Evolutionary conservation across 2,888 invertebrate species (phyloP), one percentile per base, ranked within the genome.

Genomic region (Caenorhabditis sp.): DNA sequence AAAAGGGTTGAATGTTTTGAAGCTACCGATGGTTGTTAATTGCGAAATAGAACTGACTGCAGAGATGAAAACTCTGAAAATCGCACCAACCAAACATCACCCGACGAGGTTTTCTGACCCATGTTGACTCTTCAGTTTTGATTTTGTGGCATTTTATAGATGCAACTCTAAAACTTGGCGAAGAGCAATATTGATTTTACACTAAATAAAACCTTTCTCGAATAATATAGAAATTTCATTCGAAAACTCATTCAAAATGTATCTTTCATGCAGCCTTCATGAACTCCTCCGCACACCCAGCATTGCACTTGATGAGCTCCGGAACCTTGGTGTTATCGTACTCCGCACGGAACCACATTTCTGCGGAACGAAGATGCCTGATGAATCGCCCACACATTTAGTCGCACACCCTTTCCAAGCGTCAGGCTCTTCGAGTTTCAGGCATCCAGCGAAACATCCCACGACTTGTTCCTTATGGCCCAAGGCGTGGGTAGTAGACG

Each of bases 251-350:
- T 47, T 64, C 22, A 64, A 44, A n/a, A n/a, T n/a, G n/a, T n/a
- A n/a, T n/a, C n/a, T n/a, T n/a, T n/a, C n/a, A n/a, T n/a, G 24
- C 54, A 26, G 54, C 54, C 14, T 54, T 54, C 10, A 1, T 12
- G 12, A 14, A 54, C 14, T 24, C 54, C 3, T 26, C 16, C 7
- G 26, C 58, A 35, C 58, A 58, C 8, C n/a, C 7, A 7, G 24
- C 6, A 58, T 58, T 58, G n/a, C 58, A 58, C n/a, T 58, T 58
- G 4, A 19, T 19, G 7, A 58, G 8, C n/a, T 58, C 58, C n/a
- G 58, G 35, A 16, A 58, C 28, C 31, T 58, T 58, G 16, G 58
- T 35, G 35, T 58, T 35, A n/a, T 58, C 58, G 31, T 58, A 28
- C 26, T 58, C 58, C 16, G 35, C n/a, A 16, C 31, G 16, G 58